Conservation (phyloP, 2,888 invertebrate species). For the Lissonota sp. region DNA sequence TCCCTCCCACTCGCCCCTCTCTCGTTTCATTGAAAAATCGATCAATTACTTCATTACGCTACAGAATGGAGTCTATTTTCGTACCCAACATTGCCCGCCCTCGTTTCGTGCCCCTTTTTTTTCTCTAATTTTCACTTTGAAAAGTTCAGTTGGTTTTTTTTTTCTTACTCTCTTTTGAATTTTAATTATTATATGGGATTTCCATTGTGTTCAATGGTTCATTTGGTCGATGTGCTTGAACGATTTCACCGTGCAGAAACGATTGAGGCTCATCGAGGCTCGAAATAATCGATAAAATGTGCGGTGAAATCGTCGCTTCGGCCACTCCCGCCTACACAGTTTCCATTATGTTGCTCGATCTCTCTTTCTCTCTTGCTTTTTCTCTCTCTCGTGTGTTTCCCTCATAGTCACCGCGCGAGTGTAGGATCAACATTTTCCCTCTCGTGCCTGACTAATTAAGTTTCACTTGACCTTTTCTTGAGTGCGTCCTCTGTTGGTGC, state of each 20-base stretch:
- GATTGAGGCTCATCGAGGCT: slow-evolving; percentile 43
- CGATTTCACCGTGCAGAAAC: slow-evolving; percentile 30
- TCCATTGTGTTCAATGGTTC: slow-evolving; percentile 35
- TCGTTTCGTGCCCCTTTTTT: slow-evolving; percentile 27
- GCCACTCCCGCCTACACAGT: not conserved
- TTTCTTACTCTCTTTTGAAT: slow-evolving; percentile 12
- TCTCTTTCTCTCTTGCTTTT: not conserved
- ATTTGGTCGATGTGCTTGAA: slow-evolving; percentile 22
- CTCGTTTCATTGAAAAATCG: slow-evolving; percentile 50
- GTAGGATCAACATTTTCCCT: slow-evolving; percentile 64
- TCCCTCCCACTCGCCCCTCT: not conserved
- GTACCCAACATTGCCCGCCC: slow-evolving; percentile 27
- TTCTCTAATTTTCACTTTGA: not conserved
- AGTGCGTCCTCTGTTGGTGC: slow-evolving; percentile 31
- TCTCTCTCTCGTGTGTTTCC: not conserved
- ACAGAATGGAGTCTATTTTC: slow-evolving; percentile 56
- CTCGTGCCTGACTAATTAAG: slow-evolving; percentile 64
- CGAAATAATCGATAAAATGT: slow-evolving; percentile 58
- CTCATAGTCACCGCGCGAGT: slow-evolving; percentile 25
- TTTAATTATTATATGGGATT: not conserved
- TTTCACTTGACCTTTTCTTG: slow-evolving; percentile 64
- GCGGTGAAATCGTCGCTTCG: slow-evolving; percentile 18
- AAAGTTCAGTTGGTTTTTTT: slow-evolving; percentile 6
- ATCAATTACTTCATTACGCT: slow-evolving; percentile 63
- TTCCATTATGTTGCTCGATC: slow-evolving; percentile 58